Percentiles rank a stretch among this genome's conserved stretches.
phyloP scores from a whole-genome alignment of 2,797 vertebrate genomes.

The Echiichthys vipera region DNA sequence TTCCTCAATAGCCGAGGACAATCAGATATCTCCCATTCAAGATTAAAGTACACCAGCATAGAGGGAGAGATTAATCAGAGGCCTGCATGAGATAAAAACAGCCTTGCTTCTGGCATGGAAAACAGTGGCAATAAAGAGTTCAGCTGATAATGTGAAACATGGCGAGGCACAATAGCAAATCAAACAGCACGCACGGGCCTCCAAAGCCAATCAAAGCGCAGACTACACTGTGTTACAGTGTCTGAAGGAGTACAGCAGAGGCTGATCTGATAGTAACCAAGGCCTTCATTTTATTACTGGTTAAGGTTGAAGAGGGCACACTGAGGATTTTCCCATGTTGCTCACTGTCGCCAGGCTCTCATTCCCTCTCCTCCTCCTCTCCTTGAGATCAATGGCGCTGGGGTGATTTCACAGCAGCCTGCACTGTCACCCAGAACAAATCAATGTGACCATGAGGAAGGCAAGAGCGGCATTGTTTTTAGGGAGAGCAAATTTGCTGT shows the following conservation, averaged over 20 bases:
- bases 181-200: constrained; percentile 72
- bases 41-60: constrained; percentile 83
- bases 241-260: constrained; percentile 65
- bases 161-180: constrained; percentile 79
- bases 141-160: constrained; percentile 82
- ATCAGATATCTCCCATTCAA: constrained; percentile 83
- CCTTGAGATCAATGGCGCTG: constrained; percentile 83
- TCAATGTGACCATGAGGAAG: constrained; percentile 86
- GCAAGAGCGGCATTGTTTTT: constrained; percentile 84
- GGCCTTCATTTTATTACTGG: constrained; percentile 77
- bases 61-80: constrained; percentile 83
- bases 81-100: constrained; percentile 80
- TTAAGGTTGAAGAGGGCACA: constrained; percentile 73
- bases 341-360: constrained; percentile 77
- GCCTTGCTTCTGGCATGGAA: constrained; percentile 81
- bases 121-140: constrained; percentile 84
- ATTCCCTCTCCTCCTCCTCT: constrained; percentile 74
- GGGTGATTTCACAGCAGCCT: constrained; percentile 82
- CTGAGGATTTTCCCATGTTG: constrained; percentile 79
- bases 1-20: constrained; percentile 84
- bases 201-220: constrained; percentile 78
- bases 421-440: constrained; percentile 85
- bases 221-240: constrained; percentile 56
- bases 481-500: constrained; percentile 82
- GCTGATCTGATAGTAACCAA: constrained; percentile 75